Conservation (phyloP, 2,113 vertebrate species). For the Pachyramphus minor region DNA sequence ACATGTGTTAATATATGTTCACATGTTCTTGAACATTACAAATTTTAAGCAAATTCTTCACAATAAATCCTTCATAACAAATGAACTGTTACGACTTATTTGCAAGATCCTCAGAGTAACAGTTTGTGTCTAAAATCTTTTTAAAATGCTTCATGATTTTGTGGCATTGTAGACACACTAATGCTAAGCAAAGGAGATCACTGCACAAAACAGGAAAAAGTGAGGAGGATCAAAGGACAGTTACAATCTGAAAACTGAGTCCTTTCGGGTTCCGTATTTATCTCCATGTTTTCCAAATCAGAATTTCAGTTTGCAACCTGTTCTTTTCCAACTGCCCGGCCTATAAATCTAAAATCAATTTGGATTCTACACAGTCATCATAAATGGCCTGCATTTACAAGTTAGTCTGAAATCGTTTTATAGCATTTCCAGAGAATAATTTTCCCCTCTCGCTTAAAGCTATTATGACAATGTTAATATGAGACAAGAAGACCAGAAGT, state of each 20-base stretch:
- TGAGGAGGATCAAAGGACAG: background rate
- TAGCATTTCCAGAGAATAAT: background rate
- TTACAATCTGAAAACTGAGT: background rate
- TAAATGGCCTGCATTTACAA: background rate
- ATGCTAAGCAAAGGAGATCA: background rate
- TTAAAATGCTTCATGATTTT: background rate
- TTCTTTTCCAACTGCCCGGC: background rate
- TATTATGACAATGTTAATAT: background rate
- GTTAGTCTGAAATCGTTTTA: background rate
- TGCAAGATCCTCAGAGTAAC: background rate
- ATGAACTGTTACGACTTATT: background rate
- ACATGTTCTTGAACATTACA: background rate
- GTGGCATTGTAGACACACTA: background rate
- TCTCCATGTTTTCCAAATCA: background rate
- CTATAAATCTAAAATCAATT: constrained; percentile 15
- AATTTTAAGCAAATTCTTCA: background rate
- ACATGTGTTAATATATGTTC: background rate
- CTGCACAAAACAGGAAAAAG: background rate
- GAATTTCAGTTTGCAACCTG: constrained; percentile 13
- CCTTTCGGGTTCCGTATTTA: background rate
- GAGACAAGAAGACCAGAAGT: background rate
- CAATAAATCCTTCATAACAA: background rate
- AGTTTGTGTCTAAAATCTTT: background rate
- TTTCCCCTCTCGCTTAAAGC: background rate
- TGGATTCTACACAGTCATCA: background rate